Conservation (phyloP, 2,888 invertebrate genomes). For the Bellardia pandia region DNA sequence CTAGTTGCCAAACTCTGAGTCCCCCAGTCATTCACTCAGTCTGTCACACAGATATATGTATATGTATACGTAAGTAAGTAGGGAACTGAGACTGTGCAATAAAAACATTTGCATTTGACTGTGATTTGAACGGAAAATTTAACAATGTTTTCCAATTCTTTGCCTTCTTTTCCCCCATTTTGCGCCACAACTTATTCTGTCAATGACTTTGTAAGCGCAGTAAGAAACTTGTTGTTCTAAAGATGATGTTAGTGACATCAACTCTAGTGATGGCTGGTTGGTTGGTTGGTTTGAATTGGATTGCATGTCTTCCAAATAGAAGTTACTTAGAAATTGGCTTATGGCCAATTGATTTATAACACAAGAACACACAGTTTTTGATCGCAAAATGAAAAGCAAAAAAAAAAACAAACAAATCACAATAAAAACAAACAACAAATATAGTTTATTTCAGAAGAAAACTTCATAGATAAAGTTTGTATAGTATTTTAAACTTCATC, state of each 20-base stretch:
- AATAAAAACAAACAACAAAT: conserved; percentile 23
- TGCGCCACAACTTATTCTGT: conserved; percentile 48
- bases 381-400: conserved; percentile 23
- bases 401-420: background rate
- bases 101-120: conserved; percentile 69
- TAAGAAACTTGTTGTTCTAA: conserved; percentile 60
- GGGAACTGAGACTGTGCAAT: conserved; percentile 2
- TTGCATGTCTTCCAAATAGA: conserved; percentile 56
- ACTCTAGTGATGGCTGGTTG: conserved; percentile 30
- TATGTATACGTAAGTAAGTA: background rate
- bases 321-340: conserved; percentile 72
- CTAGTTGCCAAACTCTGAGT: conserved; percentile 43
- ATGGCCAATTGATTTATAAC: conserved; percentile 72
- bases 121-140: conserved; percentile 67
- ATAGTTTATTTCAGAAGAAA: conserved; percentile 70
- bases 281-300: conserved; percentile 29
- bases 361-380: conserved; percentile 32
- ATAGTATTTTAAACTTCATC: background rate
- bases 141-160: conserved; percentile 55
- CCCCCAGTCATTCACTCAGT: conserved; percentile 15
- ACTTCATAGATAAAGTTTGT: conserved; percentile 49
- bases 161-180: background rate
- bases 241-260: conserved; percentile 60
- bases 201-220: conserved; percentile 58
- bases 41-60: conserved; percentile 3